Evolutionary conservation across 1,140 invertebrate genomes (phyloP), one percentile per base, ranked within the genome.

Genomic region (Scaptomyza hsui): DNA sequence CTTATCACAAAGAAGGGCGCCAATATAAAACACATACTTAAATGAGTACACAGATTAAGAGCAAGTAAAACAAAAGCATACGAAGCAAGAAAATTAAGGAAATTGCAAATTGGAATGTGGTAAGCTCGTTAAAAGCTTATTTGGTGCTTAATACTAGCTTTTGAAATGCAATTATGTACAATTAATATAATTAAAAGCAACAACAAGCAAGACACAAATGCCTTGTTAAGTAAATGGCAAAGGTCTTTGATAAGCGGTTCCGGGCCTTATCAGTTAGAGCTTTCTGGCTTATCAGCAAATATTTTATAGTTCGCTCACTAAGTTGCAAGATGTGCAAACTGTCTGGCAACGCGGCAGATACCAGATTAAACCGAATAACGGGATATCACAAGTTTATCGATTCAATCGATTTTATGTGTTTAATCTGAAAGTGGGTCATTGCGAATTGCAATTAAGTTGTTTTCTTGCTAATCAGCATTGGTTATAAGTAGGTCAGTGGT

Each of bases 1-100:
- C 64, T 74, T 79, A 69, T 69, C 65, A 42, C 15, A 3, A 35
- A 16, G n/a, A 45, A 15, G 41, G 13, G 9, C 18, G 51, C 21
- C 37, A 42, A 16, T 15, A 29, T n/a, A 32, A 18, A 16, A 42
- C 29, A 18, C 24, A 13, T 37, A 52, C 4, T 61, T 15, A 32
- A 32, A n/a, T 56, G 13, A 37, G 18, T 15, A n/a, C 35, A 56
- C 39, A 53, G 39, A 47, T 29, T 44, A 41, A 48, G 26, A 12
- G n/a, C n/a, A 19, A 47, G 6, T 12, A 13, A 18, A 35, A 19
- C 3, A 41, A 45, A 32, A 10, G 10, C 15, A 24, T 35, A 26
- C 12, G 6, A 24, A 56, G 16, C 7, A 21, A 45, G 45, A 16
- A 4, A n/a, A 1, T n/a, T 1, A 9, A 47, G 6, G 13, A 4